Evolutionary conservation across 2,888 invertebrate species (phyloP).

Genomic region (Aspidiotus rigidus): DNA sequence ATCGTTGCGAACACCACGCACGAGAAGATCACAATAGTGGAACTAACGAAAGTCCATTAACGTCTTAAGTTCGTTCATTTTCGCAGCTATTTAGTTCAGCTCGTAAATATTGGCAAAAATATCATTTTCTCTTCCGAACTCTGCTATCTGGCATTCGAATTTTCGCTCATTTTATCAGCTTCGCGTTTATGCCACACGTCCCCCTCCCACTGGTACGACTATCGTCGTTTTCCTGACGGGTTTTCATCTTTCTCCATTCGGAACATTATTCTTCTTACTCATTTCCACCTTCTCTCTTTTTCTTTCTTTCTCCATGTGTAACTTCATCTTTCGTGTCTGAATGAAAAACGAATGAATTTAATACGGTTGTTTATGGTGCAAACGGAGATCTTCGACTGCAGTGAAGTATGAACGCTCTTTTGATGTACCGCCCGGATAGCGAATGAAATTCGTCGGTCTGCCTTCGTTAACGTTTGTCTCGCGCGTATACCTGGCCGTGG

Average conservation of each 20-base stretch:
- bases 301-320: not conserved
- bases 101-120: constrained; percentile 4
- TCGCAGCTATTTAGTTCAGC: not conserved
- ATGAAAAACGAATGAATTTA: constrained; percentile 4
- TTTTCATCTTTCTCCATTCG: not conserved
- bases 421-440: constrained; percentile 6
- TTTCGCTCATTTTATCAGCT: no score
- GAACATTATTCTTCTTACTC: not conserved
- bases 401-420: constrained; percentile 1
- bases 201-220: no score
- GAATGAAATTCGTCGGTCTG: constrained; percentile 3
- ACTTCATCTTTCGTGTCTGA: constrained; percentile 1
- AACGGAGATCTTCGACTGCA: constrained; percentile 4
- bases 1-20: no score
- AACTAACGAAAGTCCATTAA: not conserved
- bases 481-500: not conserved
- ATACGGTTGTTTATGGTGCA: not conserved
- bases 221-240: no score
- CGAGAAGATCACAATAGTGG: no score
- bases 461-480: constrained; percentile 8
- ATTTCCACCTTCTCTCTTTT: not conserved
- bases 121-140: not conserved
- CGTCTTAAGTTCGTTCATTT: constrained; percentile 4
- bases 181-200: no score
- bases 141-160: no score